phyloP scores from a whole-genome alignment of 2,113 vertebrate species.

The Alethe castanea region DNA sequence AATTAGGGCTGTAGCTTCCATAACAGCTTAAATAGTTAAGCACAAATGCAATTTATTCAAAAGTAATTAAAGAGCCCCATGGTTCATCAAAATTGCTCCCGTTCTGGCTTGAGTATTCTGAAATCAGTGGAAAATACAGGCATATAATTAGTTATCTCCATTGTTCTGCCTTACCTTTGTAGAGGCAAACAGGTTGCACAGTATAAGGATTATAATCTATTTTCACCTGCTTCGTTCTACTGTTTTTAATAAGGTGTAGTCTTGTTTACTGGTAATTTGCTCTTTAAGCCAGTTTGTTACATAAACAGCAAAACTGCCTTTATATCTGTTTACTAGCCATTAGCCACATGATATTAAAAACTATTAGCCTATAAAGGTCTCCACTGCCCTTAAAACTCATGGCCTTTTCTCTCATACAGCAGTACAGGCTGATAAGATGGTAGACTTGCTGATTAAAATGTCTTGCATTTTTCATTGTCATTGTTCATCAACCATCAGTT shows the following conservation, averaged over 20 bases:
- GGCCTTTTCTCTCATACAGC: slow-evolving; percentile 17
- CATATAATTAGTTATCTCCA: neutral
- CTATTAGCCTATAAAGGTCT: slow-evolving; percentile 15
- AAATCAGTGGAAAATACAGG: neutral
- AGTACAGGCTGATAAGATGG: neutral
- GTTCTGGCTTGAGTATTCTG: neutral
- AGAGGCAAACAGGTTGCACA: neutral
- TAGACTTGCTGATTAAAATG: slow-evolving; percentile 14
- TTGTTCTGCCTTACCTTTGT: neutral
- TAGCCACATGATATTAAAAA: neutral
- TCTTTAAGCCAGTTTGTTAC: neutral
- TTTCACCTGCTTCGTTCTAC: neutral
- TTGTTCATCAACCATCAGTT: slow-evolving; percentile 15
- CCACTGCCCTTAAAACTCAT: slow-evolving; percentile 15
- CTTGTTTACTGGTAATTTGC: neutral
- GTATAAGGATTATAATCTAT: neutral
- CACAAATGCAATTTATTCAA: neutral
- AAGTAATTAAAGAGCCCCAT: neutral
- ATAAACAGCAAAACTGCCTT: neutral
- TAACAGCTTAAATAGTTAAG: neutral
- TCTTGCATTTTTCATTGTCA: slow-evolving; percentile 46
- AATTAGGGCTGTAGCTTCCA: neutral
- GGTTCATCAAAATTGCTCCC: neutral
- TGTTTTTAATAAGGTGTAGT: neutral
- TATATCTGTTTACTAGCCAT: neutral